Conservation (phyloP, 35 echinoderm and acorn worm species). For the Lytechinus variegatus region DNA sequence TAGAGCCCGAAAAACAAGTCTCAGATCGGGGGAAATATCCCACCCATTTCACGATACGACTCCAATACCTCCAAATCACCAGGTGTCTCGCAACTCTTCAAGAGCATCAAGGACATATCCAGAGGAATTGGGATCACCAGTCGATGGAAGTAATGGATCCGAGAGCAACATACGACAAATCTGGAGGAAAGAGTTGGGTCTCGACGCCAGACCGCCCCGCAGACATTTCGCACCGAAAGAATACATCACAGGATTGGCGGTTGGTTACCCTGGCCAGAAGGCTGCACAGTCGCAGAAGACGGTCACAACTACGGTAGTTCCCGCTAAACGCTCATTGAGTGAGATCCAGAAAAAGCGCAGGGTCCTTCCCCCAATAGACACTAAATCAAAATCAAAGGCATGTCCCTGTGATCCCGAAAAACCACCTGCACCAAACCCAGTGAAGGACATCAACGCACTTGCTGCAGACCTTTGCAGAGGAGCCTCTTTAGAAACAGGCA, state of each 20-base stretch:
- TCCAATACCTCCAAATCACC: background rate
- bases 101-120: background rate
- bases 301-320: background rate
- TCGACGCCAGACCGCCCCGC: background rate
- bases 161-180: conserved; percentile 43
- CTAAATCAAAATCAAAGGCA: background rate
- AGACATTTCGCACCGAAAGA: background rate
- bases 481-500: background rate
- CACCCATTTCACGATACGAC: background rate
- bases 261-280: background rate
- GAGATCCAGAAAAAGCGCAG: conserved; percentile 1
- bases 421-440: background rate
- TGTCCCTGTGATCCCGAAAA: background rate
- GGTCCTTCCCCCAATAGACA: background rate
- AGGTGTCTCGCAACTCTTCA: background rate
- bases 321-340: background rate
- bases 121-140: background rate
- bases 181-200: conserved; percentile 46
- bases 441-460: conserved; percentile 15
- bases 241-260: conserved; percentile 35
- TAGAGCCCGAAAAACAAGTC: background rate
- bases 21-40: background rate
- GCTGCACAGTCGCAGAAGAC: background rate
- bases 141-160: background rate
- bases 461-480: background rate